Conservation (phyloP, 2,888 invertebrate species). For the Eulithis prunata region DNA sequence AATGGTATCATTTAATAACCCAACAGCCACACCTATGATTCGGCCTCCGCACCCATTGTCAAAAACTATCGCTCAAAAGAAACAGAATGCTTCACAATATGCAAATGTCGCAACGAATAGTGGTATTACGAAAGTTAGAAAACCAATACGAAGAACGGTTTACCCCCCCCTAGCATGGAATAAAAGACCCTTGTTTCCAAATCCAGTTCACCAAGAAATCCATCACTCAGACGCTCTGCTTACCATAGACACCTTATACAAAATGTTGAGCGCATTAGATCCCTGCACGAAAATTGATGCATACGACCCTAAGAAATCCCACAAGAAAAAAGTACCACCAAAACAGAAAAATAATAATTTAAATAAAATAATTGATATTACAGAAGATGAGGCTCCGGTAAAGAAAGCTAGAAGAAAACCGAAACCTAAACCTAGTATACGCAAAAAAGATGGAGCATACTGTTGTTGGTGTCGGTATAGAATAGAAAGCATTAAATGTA, state of each 20-base stretch:
- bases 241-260: conserved; percentile 65
- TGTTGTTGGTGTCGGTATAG: conserved; percentile 63
- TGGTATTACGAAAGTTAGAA: conserved; percentile 12
- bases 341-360: not conserved
- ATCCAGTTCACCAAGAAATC: conserved; percentile 6
- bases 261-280: conserved; percentile 57
- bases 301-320: conserved; percentile 7
- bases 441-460: conserved; percentile 28
- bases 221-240: conserved; percentile 45
- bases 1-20: not conserved
- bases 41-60: not conserved
- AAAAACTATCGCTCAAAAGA: not conserved
- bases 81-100: not conserved
- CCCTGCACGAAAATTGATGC: not conserved
- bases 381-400: conserved; percentile 19
- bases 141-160: conserved; percentile 13
- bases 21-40: not conserved
- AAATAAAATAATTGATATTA: conserved; percentile 25
- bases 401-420: conserved; percentile 2
- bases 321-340: conserved; percentile 17
- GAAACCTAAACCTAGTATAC: conserved; percentile 1
- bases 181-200: conserved; percentile 1
- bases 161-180: conserved; percentile 28
- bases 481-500: conserved; percentile 31
- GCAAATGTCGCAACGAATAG: not conserved